Evolutionary conservation across 35 echinoderm and acorn worm species (phyloP), one percentile per base, ranked within the genome.

Genomic region (Strongylocentrotus purpuratus): DNA sequence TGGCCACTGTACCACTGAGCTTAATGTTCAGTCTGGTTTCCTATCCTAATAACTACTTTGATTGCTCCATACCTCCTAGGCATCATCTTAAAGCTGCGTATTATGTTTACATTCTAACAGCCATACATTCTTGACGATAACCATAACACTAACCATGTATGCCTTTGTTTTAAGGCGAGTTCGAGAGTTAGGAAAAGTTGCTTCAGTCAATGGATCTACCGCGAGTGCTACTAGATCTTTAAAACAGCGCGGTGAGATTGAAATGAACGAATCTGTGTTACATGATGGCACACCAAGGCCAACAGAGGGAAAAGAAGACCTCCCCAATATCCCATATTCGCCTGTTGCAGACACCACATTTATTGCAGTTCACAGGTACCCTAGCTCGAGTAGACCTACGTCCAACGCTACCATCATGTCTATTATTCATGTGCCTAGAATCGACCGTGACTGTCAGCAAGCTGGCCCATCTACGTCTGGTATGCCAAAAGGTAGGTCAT

Each of bases 131-230:
- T 8, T 78, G 20, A 78, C 65, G 20, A 78, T 78, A 28, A 18
- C n/a, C 65, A n/a, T 78, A n/a, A 78, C 65, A 78, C 65, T 78
- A n/a, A n/a, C 65, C 65, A 78, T 78, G 65, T 78, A 78, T 78
- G 65, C 22, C 18, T 78, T n/a, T n/a, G 65, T 78, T n/a, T n/a
- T 78, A n/a, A 78, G 65, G 20, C 65, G 18, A 78, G 65, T 78
- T 22, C 65, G 65, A 78, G 22, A 7, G 20, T 78, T 78, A 28
- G 7, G 28, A 78, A 78, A n/a, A 78, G 65, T 78, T 78, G 20
- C 25, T 78, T 28, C 20, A 4, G n/a, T n/a, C n/a, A 22, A 78
- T 78, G 28, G 4, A 78, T 22, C 65, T 78, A 78, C 20, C 65
- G 28, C 8, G 65, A 78, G 65, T 31, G 65, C 20, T 55, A 41